Evolutionary conservation across 1,140 invertebrate species (phyloP), one percentile per base, ranked within the genome.

Genomic region (Diabrotica undecimpunctata): DNA sequence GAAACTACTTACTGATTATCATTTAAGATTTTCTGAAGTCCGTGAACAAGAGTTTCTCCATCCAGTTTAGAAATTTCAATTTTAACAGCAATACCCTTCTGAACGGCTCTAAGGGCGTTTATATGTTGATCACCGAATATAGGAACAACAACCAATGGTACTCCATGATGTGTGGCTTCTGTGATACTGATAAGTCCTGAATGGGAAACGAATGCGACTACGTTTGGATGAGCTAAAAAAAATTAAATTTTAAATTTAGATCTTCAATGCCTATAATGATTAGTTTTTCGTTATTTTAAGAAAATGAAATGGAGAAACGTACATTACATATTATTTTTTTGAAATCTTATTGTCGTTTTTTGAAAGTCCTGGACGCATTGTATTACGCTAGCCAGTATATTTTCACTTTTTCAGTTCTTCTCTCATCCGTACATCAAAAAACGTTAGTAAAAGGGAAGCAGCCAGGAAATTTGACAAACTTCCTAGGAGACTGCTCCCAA

Each of bases 201-300:
- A 67, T 86, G 84, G 5, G 81, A 80, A 8, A 86, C 78, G 65
- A 85, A 86, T 7, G 81, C 61, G 69, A 78, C 76, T 5, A 79
- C 68, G 61, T 83, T 81, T 35, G 77, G 74, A 72, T 86, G 83
- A n/a, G 72, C 78, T 72, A 64, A 65, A 77, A 66, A 50, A 10
- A 60, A 46, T n/a, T 5, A 57, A 10, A 25, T 25, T 25, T 25
- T 25, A 25, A 25, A 4, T 25, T 25, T 2, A 25, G 4, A 25
- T 25, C 25, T 25, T 4, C 4, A 25, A 25, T 25, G 4, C 25
- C 25, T 25, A 25, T 25, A 25, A 25, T 25, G 25, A 25, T 25
- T 25, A 2, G 25, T 1, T 25, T 4, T 25, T 25, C 4, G n/a
- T 25, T 25, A 25, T 14, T 12, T 9, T 6, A 54, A n/a, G 11